phyloP scores from a whole-genome alignment of 2,113 vertebrate species.

The Stigmatopora argus region DNA sequence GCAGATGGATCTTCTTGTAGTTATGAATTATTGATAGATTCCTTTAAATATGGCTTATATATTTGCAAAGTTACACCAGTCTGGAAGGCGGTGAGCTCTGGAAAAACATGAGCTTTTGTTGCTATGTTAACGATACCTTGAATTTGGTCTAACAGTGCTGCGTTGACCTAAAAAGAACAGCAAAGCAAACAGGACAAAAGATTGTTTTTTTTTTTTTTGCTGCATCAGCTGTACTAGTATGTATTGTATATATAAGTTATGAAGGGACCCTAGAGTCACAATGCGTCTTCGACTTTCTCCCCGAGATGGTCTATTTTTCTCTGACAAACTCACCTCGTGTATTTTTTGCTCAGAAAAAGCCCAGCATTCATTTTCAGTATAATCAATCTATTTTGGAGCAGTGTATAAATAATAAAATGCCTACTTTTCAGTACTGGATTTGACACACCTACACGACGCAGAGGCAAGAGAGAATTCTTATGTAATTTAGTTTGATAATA shows the following conservation, averaged over 20 bases:
- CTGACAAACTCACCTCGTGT: no score
- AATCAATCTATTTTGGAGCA: no score
- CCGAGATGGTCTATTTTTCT: no score
- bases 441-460: no score
- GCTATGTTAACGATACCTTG: not conserved
- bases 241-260: not conserved
- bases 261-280: not conserved
- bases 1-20: conserved; percentile 8
- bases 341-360: no score
- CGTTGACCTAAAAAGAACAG: not conserved
- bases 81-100: not conserved
- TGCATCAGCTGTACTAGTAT: not conserved
- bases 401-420: no score
- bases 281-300: not conserved
- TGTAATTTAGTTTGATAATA: no score
- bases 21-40: conserved; percentile 7
- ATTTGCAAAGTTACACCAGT: conserved; percentile 5
- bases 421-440: no score
- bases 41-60: not conserved
- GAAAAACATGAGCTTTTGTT: not conserved
- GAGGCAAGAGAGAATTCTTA: no score
- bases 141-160: not conserved
- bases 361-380: no score
- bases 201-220: not conserved
- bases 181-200: not conserved